Percentiles rank a stretch among this genome's conserved stretches.
phyloP scores from a whole-genome alignment of 2,113 vertebrate species.

The Daphoenositta chrysoptera region DNA sequence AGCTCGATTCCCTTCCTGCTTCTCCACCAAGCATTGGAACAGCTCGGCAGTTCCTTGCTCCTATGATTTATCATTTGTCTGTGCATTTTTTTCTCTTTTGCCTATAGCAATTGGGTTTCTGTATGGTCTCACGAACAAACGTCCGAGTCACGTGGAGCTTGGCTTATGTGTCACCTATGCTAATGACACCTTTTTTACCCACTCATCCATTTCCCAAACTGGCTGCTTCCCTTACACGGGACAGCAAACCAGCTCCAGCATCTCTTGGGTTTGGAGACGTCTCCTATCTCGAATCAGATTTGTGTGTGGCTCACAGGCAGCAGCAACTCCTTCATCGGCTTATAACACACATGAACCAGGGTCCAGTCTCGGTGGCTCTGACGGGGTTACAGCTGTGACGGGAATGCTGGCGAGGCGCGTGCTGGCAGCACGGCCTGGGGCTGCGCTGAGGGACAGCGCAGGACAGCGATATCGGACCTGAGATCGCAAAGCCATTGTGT shows the following conservation, averaged over 20 bases:
- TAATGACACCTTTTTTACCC: neutral
- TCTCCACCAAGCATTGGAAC: neutral
- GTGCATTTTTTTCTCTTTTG: neutral
- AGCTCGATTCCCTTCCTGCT: neutral
- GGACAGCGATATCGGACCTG: neutral
- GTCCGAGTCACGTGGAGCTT: neutral
- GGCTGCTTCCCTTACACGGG: neutral
- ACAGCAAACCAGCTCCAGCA: neutral
- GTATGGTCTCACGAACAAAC: neutral
- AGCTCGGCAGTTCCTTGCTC: neutral
- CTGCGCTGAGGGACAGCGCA: neutral
- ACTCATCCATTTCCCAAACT: neutral
- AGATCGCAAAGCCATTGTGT: neutral
- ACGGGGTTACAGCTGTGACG: neutral
- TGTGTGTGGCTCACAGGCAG: neutral
- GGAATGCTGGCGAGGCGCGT: no score
- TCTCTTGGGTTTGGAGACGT: neutral
- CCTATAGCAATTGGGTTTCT: neutral
- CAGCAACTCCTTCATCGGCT: neutral
- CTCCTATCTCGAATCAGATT: neutral
- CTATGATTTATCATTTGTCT: neutral
- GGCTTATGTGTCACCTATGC: neutral
- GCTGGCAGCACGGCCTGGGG: neutral
- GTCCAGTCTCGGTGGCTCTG: neutral
- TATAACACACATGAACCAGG: neutral